Conservation (phyloP, 2,888 invertebrate genomes). For the Nyleta sp. region DNA sequence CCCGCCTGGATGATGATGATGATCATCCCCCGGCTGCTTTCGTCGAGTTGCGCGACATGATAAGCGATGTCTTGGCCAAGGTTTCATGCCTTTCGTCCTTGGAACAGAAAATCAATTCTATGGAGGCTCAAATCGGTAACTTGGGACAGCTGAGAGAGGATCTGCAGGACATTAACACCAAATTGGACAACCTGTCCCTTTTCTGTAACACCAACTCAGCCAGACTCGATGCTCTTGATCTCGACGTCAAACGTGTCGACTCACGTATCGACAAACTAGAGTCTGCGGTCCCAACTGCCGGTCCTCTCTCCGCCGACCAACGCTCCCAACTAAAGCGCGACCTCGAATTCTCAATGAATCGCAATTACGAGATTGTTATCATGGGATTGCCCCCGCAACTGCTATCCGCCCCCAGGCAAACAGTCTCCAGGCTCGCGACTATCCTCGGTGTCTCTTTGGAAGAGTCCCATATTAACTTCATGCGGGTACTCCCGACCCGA, state of each 20-base stretch:
- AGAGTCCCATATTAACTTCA: no score
- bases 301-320: neutral
- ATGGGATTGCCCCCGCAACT: neutral
- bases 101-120: no score
- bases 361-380: neutral
- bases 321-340: neutral
- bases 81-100: no score
- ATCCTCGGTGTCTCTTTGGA: neutral
- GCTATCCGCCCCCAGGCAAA: neutral
- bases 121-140: neutral
- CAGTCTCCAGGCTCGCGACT: neutral
- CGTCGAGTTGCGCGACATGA: no score
- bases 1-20: no score
- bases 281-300: neutral
- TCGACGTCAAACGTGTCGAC: neutral
- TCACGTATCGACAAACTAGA: neutral
- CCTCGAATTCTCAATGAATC: neutral
- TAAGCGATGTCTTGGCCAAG: no score
- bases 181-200: neutral
- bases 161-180: neutral
- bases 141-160: neutral
- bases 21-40: no score
- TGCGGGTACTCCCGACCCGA: no score
- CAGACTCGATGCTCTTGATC: neutral
- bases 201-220: neutral